These are phyloP conservation scores for Lutra lutra DNA, from an alignment of 2,797 vertebrate species.

Conservation along the genomic window DNA sequence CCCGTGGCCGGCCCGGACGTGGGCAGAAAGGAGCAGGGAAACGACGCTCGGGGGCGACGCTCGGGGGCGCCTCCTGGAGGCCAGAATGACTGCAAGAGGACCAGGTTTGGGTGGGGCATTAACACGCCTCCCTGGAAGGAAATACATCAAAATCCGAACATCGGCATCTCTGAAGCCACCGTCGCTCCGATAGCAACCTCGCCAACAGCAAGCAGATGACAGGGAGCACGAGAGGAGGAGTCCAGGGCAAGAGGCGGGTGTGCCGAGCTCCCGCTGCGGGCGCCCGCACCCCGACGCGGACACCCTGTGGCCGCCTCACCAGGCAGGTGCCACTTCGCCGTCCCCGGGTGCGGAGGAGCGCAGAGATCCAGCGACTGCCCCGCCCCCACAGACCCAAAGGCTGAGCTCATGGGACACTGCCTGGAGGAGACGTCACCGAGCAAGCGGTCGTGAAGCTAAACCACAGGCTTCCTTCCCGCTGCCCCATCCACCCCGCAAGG, in stretches of 20 bases:
- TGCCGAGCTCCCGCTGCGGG: too few relatives aligned
- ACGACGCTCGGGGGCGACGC: accelerated
- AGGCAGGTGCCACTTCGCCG: not conserved
- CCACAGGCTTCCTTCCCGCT: not conserved
- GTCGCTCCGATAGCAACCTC: not conserved
- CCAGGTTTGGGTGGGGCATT: not conserved
- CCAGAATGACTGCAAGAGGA: not conserved
- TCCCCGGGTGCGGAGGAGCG: not conserved
- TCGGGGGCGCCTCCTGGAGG: not conserved
- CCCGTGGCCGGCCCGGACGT: too few relatives aligned
- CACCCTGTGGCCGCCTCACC: not conserved
- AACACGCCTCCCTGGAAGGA: not conserved
- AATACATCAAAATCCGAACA: not conserved
- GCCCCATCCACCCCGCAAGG: not conserved
- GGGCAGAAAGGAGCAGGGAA: too few relatives aligned
- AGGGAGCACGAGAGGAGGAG: not conserved
- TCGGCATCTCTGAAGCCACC: not conserved
- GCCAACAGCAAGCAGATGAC: not conserved
- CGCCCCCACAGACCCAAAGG: not conserved
- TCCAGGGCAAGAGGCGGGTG: too few relatives aligned
- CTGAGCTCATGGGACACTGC: not conserved
- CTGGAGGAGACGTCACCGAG: not conserved
- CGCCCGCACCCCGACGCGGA: not conserved
- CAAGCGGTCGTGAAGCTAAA: not conserved
- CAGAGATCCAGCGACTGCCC: not conserved